These are phyloP conservation scores for Passer domesticus DNA, from an alignment of 2,113 vertebrate genomes.

Conservation along the genomic window DNA sequence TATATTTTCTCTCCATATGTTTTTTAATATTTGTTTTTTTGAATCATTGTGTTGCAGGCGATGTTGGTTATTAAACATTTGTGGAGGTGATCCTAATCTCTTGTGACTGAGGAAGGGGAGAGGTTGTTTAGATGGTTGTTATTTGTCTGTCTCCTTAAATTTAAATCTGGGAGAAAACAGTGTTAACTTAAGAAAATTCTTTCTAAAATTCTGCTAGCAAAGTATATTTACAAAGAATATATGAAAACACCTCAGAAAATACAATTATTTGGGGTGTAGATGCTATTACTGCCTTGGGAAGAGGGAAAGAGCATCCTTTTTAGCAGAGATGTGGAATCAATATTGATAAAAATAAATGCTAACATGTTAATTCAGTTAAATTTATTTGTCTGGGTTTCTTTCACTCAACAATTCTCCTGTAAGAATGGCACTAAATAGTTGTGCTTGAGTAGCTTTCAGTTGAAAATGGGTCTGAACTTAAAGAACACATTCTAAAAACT, in stretches of 20 bases:
- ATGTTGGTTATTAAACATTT: too few relatives aligned
- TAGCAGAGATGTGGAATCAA: neutral
- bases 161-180: neutral
- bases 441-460: neutral
- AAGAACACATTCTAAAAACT: neutral
- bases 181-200: neutral
- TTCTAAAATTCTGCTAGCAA: neutral
- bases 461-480: neutral
- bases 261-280: neutral
- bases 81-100: too few relatives aligned
- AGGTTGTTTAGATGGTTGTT: neutral
- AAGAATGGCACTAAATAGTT: neutral
- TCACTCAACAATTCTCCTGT: neutral
- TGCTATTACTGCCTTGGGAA: neutral
- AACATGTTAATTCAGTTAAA: neutral
- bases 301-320: neutral
- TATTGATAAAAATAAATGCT: neutral
- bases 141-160: neutral
- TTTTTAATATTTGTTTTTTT: neutral
- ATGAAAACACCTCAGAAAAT: neutral
- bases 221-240: neutral
- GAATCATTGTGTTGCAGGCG: neutral
- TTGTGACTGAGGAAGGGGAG: neutral
- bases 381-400: neutral
- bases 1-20: too few relatives aligned